Percentiles rank a stretch among this genome's conserved stretches.
phyloP scores from a whole-genome alignment of 2,797 vertebrate species.

The Ctenosaura bakeri region DNA sequence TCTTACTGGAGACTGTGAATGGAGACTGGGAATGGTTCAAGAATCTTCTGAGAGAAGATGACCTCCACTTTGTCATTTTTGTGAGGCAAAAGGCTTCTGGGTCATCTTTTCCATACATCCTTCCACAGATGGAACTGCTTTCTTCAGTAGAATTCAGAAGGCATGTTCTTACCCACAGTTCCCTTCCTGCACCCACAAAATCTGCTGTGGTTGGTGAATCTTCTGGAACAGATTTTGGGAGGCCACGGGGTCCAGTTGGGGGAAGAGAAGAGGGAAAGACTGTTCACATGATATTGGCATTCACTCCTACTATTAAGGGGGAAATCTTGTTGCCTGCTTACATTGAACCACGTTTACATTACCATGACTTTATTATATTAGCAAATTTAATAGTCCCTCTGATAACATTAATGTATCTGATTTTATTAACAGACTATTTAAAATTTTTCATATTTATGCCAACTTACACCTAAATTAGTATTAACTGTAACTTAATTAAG shows the following conservation, averaged over 20 bases:
- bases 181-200: background rate
- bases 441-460: background rate
- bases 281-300: background rate
- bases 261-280: background rate
- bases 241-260: too few relatives aligned
- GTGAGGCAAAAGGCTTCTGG: background rate
- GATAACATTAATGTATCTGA: background rate
- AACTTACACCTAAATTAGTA: background rate
- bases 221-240: background rate
- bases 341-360: background rate
- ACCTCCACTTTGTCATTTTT: background rate
- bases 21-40: background rate
- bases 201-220: background rate
- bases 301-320: background rate
- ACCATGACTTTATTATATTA: background rate
- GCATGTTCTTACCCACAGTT: background rate
- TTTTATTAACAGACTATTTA: slow-evolving; percentile 1
- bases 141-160: too few relatives aligned
- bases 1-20: background rate
- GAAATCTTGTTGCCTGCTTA: background rate
- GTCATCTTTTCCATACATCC: background rate
- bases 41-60: background rate
- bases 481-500: background rate
- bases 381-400: background rate
- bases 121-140: background rate